Evolutionary conservation across 2,113 vertebrate genomes (phyloP), one percentile per base, ranked within the genome.

Genomic region (Willisornis vidua): DNA sequence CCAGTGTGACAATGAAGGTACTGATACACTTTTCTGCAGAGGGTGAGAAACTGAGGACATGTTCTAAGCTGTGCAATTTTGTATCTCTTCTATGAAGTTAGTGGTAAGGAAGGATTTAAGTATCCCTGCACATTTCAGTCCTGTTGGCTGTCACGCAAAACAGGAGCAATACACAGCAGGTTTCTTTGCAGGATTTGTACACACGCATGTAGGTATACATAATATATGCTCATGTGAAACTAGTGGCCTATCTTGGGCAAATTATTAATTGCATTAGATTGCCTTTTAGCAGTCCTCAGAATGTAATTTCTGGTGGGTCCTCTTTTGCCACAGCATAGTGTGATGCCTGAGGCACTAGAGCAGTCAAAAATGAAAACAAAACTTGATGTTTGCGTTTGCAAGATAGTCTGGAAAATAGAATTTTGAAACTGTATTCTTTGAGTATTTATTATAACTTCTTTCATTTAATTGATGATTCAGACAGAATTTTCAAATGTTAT

Each of bases 91-190:
- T 39, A 4, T 39, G 2, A 54, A 25, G 20, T 13, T 3, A 7
- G 10, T 14, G 14, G 3, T 37, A 25, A 79, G 23, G 45, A 39
- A 51, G 29, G 14, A 8, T 54, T 91, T 63, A 35, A 8, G 7
- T 25, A 33, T 24, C 3, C 1, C 0, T 10, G 10, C 10, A 11
- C 4, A 3, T n/a, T 54, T 62, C 16, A 58, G 28, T 55, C 14
- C 29, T 65, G n/a, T 20, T 88, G 46, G 18, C 5, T 3, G 0
- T 3, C 6, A 7, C 8, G 1, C 20, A 10, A 3, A 57, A 26
- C 0, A 2, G 8, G 4, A 70, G 8, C 31, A 74, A 28, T 43
- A 29, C 1, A 0, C 5, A 3, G 0, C 1, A 25, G 16, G 20
- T 31, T 80, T 72, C 70, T 72, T 22, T 73, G 22, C 33, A 46